Base-by-base conservation (phyloP, 37 sponge, comb jelly and placozoan species). In the Axinella damicornis region DNA sequence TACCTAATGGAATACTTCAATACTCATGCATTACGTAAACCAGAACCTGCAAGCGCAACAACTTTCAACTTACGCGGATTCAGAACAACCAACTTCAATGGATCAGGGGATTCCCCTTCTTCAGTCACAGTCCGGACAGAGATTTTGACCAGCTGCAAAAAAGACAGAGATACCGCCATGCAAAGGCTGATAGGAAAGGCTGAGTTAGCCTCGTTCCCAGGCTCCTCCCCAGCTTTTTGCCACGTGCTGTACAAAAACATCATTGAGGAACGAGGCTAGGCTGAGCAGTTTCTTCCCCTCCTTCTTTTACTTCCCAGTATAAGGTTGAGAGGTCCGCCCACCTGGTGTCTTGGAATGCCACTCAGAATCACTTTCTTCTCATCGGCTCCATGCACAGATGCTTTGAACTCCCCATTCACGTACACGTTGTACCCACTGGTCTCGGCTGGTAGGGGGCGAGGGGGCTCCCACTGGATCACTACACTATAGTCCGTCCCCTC, bases 61-160 rank as follows among this genome's bases (percentile, higher is more conserved):
- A n/a, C n/a, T n/a, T n/a, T 11, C 19, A 5, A 80, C 81, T 87
- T 39, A 87, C 88, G 81, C 68, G 88, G 88, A 37, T 87, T 87
- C 53, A 87, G 62, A 41, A 80, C 74, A 59, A 87, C 54, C 19
- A 68, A 55, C 27, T 74, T 74, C 1, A 33, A 17, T 2, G 81
- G 81, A 38, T 80, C 82, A 62, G 74, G 56, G 20, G 81, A 79
- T 64, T 87, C 88, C 58, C 81, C 81, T 19, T 73, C 76, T 17
- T 80, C 73, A 9, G 46, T 75, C 34, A 27, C 21, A 18, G 82
- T 87, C 5, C 69, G 55, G 0, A 87, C 88, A 58, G 88, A 76
- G 1, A 87, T 80, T 59, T 75, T 78, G 40, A 86, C 79, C 78
- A 78, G 55, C 80, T 84, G 52, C 53, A 60, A 28, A 19, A 68